Evolutionary conservation across 2,888 invertebrate species (phyloP).

Genomic region (Drosophila glabriapex): DNA sequence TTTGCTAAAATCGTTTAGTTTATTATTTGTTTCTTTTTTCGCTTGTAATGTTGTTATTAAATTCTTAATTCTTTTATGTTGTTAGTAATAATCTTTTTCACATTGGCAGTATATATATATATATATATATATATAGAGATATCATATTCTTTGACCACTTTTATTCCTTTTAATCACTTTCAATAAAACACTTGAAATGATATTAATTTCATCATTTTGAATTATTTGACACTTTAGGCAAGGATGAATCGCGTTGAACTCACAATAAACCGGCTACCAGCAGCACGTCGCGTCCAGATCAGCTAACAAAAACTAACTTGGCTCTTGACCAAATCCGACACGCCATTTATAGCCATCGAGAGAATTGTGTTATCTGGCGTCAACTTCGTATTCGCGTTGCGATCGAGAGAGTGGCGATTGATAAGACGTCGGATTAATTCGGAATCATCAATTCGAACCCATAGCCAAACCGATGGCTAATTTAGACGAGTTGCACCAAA

Average conservation of each 20-base stretch:
- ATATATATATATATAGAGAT: not conserved
- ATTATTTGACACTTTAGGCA: not conserved
- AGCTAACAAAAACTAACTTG: slow-evolving; percentile 39
- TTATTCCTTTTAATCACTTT: not conserved
- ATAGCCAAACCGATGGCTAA: slow-evolving; percentile 5
- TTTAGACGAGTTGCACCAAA: slow-evolving; percentile 2
- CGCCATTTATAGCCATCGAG: slow-evolving; percentile 44
- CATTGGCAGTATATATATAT: not conserved
- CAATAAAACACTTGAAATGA: not conserved
- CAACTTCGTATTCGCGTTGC: slow-evolving; percentile 28
- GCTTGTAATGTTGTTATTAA: not conserved
- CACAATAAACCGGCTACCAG: slow-evolving; percentile 39
- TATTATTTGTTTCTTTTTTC: slow-evolving; percentile 13
- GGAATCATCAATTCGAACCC: slow-evolving; percentile 14
- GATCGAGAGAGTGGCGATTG: slow-evolving; percentile 35
- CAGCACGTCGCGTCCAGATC: slow-evolving; percentile 36
- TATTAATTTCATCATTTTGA: not conserved
- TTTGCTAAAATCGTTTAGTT: not conserved
- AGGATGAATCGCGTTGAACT: slow-evolving; percentile 36
- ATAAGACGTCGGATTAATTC: slow-evolving; percentile 29
- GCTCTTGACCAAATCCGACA: slow-evolving; percentile 31
- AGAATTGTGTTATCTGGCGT: slow-evolving; percentile 34
- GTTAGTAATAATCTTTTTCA: not conserved
- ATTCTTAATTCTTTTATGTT: not conserved
- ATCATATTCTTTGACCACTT: not conserved